Percentiles rank a stretch among this genome's conserved stretches.
These are phyloP conservation scores for Porites rus DNA, from an alignment of 92 coral and sea anemone species.

Conservation along the genomic window DNA sequence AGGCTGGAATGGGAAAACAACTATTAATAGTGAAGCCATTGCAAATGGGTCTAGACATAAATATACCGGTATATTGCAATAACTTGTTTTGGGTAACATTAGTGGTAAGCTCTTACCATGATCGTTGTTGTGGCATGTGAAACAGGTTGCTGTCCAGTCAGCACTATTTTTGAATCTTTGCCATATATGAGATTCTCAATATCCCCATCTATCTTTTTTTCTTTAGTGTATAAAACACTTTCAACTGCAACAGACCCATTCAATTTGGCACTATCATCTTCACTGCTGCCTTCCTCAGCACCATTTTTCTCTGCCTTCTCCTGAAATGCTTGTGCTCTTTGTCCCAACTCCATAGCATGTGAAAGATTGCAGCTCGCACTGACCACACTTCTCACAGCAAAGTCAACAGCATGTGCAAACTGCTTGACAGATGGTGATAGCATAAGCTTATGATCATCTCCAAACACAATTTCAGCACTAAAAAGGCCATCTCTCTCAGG, in stretches of 20 bases:
- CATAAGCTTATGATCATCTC: slow-evolving; percentile 70
- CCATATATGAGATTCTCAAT: slow-evolving; percentile 15
- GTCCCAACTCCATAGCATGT: slow-evolving; percentile 83
- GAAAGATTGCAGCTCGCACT: slow-evolving; percentile 77
- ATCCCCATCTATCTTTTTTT: background rate
- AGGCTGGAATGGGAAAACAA: too few species aligned
- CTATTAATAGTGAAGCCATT: too few species aligned
- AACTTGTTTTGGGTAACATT: background rate
- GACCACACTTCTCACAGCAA: slow-evolving; percentile 79
- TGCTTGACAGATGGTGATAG: slow-evolving; percentile 78
- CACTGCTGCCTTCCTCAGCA: background rate
- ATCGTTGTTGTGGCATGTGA: background rate
- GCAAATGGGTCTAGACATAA: background rate
- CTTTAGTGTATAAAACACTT: background rate
- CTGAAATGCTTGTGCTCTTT: slow-evolving; percentile 44
- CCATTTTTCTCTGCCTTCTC: background rate
- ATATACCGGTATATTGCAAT: background rate
- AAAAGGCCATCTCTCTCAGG: slow-evolving; percentile 91
- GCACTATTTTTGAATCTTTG: slow-evolving; percentile 1
- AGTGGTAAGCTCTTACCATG: slow-evolving; percentile 1
- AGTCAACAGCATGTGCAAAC: slow-evolving; percentile 63
- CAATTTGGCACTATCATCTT: background rate
- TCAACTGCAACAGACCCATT: background rate
- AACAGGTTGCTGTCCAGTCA: background rate
- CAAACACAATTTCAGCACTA: slow-evolving; percentile 68